phyloP scores from a whole-genome alignment of 2,797 vertebrate genomes.

The Parauchenoglanis punctatus region DNA sequence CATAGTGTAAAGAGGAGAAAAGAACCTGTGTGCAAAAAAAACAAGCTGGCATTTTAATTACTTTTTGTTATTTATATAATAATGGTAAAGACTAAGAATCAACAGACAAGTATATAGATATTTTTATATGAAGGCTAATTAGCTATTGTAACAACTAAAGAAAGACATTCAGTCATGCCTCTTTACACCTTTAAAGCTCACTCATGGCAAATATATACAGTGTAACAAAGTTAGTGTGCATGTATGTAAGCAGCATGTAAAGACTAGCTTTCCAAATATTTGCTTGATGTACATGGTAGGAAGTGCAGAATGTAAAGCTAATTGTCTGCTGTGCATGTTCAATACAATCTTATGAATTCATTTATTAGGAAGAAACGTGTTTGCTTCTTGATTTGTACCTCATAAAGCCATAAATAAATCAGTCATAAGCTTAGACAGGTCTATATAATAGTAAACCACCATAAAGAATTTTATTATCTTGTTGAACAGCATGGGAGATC shows the following conservation, averaged over 20 bases:
- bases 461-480: slow-evolving; percentile 31
- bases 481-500: slow-evolving; percentile 11
- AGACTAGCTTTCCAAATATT: neutral
- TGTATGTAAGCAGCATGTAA: neutral
- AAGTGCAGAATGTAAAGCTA: neutral
- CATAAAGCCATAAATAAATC: slow-evolving; percentile 19
- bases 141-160: neutral
- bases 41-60: neutral
- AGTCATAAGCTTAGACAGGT: neutral
- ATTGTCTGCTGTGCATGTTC: neutral
- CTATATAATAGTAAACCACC: slow-evolving; percentile 15
- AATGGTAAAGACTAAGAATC: neutral
- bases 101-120: neutral
- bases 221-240: neutral
- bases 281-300: neutral
- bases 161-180: neutral
- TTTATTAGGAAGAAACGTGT: neutral
- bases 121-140: neutral
- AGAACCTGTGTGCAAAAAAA: neutral
- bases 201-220: neutral
- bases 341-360: neutral
- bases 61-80: neutral
- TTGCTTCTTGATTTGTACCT: neutral
- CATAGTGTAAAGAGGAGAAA: neutral
- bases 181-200: neutral